A percentile compares a stretch with the other conserved stretches of the same genome.
These are phyloP conservation scores for Mastomys coucha DNA, from an alignment of 2,113 vertebrate genomes.

Conservation along the genomic window DNA sequence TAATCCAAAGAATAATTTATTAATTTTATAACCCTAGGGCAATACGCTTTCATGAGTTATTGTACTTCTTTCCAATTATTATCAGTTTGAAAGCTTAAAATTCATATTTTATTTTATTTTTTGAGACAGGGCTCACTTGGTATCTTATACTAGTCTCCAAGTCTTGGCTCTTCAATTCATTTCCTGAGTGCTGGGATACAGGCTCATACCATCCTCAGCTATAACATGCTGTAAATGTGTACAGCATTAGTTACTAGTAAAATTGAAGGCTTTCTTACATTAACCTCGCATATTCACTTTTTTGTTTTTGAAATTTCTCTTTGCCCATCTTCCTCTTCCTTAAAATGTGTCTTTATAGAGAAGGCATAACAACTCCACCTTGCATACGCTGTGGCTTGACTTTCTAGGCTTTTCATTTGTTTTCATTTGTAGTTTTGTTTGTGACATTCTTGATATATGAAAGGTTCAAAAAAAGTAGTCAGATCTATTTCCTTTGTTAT, in stretches of 20 bases:
- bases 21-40: background rate
- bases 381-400: background rate
- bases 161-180: background rate
- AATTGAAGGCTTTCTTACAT: background rate
- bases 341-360: constrained; percentile 4
- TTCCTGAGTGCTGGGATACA: background rate
- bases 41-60: background rate
- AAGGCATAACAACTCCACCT: background rate
- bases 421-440: constrained; percentile 37
- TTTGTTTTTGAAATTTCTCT: background rate
- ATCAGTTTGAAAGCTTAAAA: constrained; percentile 20
- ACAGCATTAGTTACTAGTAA: background rate
- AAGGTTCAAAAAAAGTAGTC: background rate
- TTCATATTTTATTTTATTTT: background rate
- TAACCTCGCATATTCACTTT: background rate
- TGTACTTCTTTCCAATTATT: constrained; percentile 5
- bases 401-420: background rate
- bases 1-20: background rate
- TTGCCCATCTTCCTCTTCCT: constrained; percentile 11
- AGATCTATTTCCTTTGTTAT: background rate
- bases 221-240: background rate
- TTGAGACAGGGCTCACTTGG: background rate
- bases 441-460: background rate
- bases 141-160: background rate
- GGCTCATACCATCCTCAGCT: too few relatives aligned